Evolutionary conservation across 2,888 invertebrate species (phyloP).

Genomic region (Bursaphelenchus okinawaensis): DNA sequence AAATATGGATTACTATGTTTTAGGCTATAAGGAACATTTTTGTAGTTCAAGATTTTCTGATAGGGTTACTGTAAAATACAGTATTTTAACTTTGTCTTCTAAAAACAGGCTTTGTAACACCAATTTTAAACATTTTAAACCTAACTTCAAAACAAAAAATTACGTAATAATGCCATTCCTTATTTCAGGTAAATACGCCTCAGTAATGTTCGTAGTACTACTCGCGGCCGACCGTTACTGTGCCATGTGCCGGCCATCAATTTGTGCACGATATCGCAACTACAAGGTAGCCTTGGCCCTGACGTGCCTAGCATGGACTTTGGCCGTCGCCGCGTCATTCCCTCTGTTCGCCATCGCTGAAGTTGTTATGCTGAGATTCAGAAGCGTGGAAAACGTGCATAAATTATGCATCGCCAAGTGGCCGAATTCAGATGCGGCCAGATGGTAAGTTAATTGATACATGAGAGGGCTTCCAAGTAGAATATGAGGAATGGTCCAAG

Average conservation of each 20-base stretch:
- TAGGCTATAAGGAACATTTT: no score
- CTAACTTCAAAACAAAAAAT: no score
- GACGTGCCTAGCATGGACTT: conserved; percentile 46
- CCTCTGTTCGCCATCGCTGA: conserved; percentile 49
- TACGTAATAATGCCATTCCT: not conserved
- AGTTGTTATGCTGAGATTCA: conserved; percentile 28
- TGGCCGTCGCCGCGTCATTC: conserved; percentile 42
- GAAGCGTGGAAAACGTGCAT: conserved; percentile 28
- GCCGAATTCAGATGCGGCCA: conserved; percentile 41
- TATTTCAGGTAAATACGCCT: conserved; percentile 50
- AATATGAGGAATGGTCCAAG: no score
- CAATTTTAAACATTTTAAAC: no score
- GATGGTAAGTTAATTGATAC: conserved; percentile 36
- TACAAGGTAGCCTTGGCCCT: conserved; percentile 42
- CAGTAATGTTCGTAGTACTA: conserved; percentile 52
- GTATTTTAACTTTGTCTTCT: not conserved
- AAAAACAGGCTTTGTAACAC: no score
- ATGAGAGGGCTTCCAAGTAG: no score
- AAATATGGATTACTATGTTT: no score
- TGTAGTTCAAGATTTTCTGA: no score
- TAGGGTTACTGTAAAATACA: no score
- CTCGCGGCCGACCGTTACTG: conserved; percentile 53
- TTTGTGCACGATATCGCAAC: conserved; percentile 35
- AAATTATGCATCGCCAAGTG: conserved; percentile 49
- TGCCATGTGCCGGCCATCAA: conserved; percentile 50